phyloP scores from a whole-genome alignment of 2,888 invertebrate species.

The Agriopis marginaria region DNA sequence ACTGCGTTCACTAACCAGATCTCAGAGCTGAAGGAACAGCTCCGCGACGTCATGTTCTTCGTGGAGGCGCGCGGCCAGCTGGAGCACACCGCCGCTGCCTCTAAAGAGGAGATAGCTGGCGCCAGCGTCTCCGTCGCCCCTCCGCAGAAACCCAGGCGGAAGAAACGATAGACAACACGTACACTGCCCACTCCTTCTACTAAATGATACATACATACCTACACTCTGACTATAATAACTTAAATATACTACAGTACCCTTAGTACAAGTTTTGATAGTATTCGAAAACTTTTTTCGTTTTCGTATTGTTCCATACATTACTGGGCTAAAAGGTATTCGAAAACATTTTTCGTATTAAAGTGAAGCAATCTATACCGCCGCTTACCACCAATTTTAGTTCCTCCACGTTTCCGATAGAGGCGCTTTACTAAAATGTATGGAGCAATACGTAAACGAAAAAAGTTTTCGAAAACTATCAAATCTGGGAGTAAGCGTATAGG shows the following conservation, averaged over 20 bases:
- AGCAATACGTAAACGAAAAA: no score
- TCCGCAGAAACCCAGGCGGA: conserved; percentile 53
- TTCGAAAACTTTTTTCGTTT: no score
- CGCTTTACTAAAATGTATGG: no score
- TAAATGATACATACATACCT: neutral
- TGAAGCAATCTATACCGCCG: no score
- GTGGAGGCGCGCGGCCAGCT: conserved; percentile 91
- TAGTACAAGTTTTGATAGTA: no score
- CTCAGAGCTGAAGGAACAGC: conserved; percentile 95
- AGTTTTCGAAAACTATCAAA: no score
- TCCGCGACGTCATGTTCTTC: conserved; percentile 98
- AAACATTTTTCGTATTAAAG: no score
- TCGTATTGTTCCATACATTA: no score
- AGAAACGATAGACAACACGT: conserved; percentile 25
- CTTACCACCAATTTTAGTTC: no score
- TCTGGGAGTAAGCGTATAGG: no score
- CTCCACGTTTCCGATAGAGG: no score
- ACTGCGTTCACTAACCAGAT: conserved; percentile 83
- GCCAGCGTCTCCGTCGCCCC: conserved; percentile 61
- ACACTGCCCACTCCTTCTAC: neutral
- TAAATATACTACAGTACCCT: neutral
- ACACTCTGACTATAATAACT: neutral
- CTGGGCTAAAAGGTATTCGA: no score
- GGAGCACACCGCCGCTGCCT: conserved; percentile 64
- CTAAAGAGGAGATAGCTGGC: conserved; percentile 25